Evolutionary conservation across 2,113 vertebrate species (phyloP), one percentile per base, ranked within the genome.

Genomic region (Trematocara marginatum): DNA sequence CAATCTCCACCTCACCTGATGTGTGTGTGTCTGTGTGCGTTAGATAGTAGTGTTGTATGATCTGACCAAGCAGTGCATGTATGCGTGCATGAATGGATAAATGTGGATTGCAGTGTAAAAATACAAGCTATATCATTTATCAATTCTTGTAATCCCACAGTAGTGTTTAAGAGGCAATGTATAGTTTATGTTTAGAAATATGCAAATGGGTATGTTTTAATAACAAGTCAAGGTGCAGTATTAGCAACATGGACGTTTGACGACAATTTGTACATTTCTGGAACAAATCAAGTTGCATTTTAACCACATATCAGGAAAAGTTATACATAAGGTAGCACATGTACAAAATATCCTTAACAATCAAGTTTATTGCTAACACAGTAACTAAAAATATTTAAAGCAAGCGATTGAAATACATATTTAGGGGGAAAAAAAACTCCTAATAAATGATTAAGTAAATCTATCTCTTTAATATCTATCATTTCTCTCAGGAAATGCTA

Each of bases 221-320:
- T 89, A 45, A 84, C 66, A 86, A 83, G 71, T 85, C 71, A 83
- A 86, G 88, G 81, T 88, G 78, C 80, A 89, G 85, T 85, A 79
- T 85, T 85, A 86, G 86, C 49, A 84, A 90, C 59, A 88, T 86
- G 89, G 80, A 90, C 79, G 84, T 69, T 15, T 69, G 78, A 47
- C 83, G 40, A 88, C 23, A 79, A 54, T 82, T 89, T 80, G 47
- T 45, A 86, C 76, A 93, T 88, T 86, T 88, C 8, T 69, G 15
- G 38, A 59, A 80, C 42, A 56, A 18, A 82, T 82, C 35, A 54
- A 54, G 20, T 76, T 49, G 45, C 69, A 31, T 76, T 49, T 76
- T 76, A 76, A 76, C 15, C 26, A 49, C 69, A 76, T 31, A 76
- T 31, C 26, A 31, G 42, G 26, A 18, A 49, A 49, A 49, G 42